phyloP scores from a whole-genome alignment of 2,797 vertebrate genomes.

The Telmatherina bonti region DNA sequence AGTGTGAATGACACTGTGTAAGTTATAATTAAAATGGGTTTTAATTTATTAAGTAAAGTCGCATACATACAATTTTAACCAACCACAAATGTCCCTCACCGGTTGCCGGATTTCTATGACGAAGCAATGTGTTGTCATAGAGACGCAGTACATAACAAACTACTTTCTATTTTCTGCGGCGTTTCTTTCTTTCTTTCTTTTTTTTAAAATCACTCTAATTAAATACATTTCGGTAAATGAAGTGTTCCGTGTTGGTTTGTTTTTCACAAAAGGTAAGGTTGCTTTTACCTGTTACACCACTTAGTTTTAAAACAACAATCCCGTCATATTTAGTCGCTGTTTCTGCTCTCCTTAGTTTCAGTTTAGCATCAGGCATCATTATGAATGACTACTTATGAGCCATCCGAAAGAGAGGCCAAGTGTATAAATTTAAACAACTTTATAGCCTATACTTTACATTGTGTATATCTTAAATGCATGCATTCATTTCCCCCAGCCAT shows the following conservation, averaged over 20 bases:
- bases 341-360: neutral
- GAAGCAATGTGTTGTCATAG: slow-evolving; percentile 31
- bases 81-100: slow-evolving; percentile 37
- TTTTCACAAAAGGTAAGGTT: slow-evolving; percentile 24
- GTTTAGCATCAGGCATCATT: neutral
- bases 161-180: too few relatives aligned
- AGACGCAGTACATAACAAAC: neutral
- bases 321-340: neutral
- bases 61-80: neutral
- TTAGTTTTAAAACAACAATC: neutral
- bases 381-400: neutral
- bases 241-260: neutral
- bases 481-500: slow-evolving; percentile 49
- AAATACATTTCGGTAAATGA: neutral
- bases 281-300: neutral
- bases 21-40: neutral
- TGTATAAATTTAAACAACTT: neutral
- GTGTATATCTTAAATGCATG: neutral
- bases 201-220: neutral
- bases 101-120: slow-evolving; percentile 44
- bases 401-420: neutral
- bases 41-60: neutral
- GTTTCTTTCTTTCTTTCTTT: neutral
- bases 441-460: too few relatives aligned
- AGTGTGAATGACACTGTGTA: neutral